Conservation (phyloP, 2,797 vertebrate species). For the Clarias platycephalus region DNA sequence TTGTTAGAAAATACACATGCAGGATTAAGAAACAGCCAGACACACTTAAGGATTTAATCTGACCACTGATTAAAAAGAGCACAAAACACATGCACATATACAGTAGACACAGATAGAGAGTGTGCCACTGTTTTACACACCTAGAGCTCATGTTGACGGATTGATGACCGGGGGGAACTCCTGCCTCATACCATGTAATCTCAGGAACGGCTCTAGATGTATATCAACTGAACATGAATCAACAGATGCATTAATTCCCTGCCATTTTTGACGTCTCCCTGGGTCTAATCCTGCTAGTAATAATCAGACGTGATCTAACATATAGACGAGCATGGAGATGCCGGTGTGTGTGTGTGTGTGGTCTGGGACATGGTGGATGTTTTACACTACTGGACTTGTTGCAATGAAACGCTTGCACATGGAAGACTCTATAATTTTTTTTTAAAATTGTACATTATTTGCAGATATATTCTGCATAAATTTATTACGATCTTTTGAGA, state of each 20-base stretch:
- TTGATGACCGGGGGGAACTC: background rate
- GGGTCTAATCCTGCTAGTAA: background rate
- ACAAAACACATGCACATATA: background rate
- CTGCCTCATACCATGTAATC: background rate
- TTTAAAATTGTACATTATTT: background rate
- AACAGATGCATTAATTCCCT: background rate
- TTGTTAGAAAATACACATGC: background rate
- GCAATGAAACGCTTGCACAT: background rate
- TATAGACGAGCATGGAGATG: background rate
- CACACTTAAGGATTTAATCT: background rate
- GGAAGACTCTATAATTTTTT: background rate
- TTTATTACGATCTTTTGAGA: background rate
- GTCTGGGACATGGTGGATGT: background rate
- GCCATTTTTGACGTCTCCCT: background rate
- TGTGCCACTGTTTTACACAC: background rate
- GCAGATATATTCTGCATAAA: background rate
- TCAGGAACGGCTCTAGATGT: background rate
- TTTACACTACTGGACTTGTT: background rate
- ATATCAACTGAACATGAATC: background rate
- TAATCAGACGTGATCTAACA: background rate
- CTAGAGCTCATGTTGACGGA: background rate
- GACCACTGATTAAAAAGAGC: background rate
- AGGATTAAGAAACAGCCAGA: background rate
- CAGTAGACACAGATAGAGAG: background rate
- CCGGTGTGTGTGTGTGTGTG: slow-evolving; percentile 16